phyloP scores from a whole-genome alignment of 2,113 vertebrate species.

The Vulpes vulpes region DNA sequence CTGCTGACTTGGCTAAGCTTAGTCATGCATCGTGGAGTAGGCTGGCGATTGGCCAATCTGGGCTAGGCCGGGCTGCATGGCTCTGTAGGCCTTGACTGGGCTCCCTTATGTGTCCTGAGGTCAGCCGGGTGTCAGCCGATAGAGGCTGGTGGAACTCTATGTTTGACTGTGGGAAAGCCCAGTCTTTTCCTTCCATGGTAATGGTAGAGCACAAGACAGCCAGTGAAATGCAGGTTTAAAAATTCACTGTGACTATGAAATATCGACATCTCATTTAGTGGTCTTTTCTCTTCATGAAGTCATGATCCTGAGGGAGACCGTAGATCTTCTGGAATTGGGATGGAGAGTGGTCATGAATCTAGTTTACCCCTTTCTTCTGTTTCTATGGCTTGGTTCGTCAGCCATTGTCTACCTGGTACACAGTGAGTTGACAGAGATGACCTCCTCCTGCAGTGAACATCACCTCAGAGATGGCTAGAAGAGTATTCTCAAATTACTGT shows the following conservation, averaged over 20 bases:
- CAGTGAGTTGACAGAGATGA: not conserved
- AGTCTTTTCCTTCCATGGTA: not conserved
- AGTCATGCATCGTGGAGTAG: not conserved
- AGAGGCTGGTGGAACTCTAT: not conserved
- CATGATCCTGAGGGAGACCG: slow-evolving; percentile 91
- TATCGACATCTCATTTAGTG: slow-evolving; percentile 86
- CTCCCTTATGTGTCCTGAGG: not conserved
- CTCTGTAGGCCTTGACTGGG: not conserved
- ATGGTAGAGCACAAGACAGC: not conserved
- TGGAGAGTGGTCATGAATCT: slow-evolving; percentile 91
- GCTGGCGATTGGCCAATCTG: not conserved
- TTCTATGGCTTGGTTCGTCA: slow-evolving; percentile 94
- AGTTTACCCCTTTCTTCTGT: slow-evolving; percentile 95
- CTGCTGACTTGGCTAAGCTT: not conserved
- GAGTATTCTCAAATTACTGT: not conserved
- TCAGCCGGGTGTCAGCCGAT: not conserved
- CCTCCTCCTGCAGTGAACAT: no score
- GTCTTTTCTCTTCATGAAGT: slow-evolving; percentile 90
- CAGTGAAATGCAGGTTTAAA: not conserved
- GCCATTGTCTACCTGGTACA: slow-evolving; percentile 86
- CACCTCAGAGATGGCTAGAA: not conserved
- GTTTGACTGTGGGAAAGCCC: not conserved
- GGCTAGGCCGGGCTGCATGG: not conserved
- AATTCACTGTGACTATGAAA: slow-evolving; percentile 68
- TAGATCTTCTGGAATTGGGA: slow-evolving; percentile 94